Evolutionary conservation across 2,113 vertebrate genomes (phyloP), one percentile per base, ranked within the genome.

Genomic region (Morone chrysops): DNA sequence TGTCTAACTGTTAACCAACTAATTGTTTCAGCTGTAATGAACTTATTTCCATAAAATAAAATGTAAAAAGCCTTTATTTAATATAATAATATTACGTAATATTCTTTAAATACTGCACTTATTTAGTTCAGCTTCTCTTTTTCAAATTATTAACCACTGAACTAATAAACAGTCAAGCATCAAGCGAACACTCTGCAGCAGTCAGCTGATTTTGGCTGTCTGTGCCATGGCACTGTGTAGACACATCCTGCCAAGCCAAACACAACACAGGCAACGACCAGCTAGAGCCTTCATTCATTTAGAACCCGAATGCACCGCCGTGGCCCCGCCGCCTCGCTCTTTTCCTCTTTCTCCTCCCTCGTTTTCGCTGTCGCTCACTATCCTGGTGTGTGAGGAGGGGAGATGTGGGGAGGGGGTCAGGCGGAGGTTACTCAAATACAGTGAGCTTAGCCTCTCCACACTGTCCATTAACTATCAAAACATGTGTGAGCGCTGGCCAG

Each of bases 401-500:
- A 43, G 77, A 43, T 82, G 84, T n/a, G 83, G 17, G 50, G 60
- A 53, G 78, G 87, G 85, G 93, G 93, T 96, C 94, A 94, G 77
- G 50, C 75, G 40, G 90, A 94, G 95, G 95, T 95, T 95, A 95
- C 80, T 91, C 92, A 94, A 95, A 95, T 95, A 95, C 90, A 85
- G 90, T 86, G 75, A 85, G 89, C 92, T 93, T 89, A 90, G 92
- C 87, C 92, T 90, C 88, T 86, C 87, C 89, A 85, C 92, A 88
- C 92, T 93, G 92, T 94, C 94, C 93, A 95, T 95, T 95, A 94
- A 93, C 93, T 92, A 94, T 92, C 63, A 94, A 95, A 95, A 96
- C 95, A 94, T 68, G 81, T 86, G 87, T 74, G 83, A 89, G 88
- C 66, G 48, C 80, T 48, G 79, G 75, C 68, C 85, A 67, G 86